Base-by-base conservation (phyloP, 2,797 vertebrate species). In the Tinamus major region DNA sequence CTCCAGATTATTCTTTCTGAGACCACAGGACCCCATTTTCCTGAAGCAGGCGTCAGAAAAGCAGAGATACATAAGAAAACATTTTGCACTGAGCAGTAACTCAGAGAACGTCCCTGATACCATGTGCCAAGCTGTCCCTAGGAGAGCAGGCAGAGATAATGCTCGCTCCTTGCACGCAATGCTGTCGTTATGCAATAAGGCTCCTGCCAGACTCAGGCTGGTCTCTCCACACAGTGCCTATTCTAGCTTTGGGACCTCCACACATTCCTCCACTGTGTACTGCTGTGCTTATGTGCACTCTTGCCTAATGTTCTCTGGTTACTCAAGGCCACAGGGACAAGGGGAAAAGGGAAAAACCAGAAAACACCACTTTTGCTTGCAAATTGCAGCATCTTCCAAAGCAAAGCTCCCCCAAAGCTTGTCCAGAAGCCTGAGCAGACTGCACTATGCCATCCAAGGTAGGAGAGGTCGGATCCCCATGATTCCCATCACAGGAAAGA, bases 401-500 rank as follows among this genome's bases (percentile, higher is more conserved):
- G 62, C 26, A 61, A 35, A 84, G 17, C 5, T 71, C 5, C 67
- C 11, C 37, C 42, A 5, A 61, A 61, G 23, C 26, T 80, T 13
- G 68, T 83, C 58, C n/a, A 31, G 20, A 87, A 58, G 15, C 7
- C 58, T 69, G 3, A 46, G 49, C 8, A 75, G 24, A 80, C 19
- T 35, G 10, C 62, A 3, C 58, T 82, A 67, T 64, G 29, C 16
- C 37, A 64, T 23, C 48, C 14, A 53, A n/a, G 82, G 49, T 6
- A 23, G 20, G 7, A 79, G 12, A 72, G 15, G 31, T 65, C 37
- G 33, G 13, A 8, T 14, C 17, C 74, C 35, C 31, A 72, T 56
- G 0, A 2, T 14, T 64, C 82, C 62, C 7, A 46, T 5, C 10
- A 6, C 27, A 71, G 2, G 7, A 55, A 26, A 35, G 20, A 1